phyloP scores from a whole-genome alignment of 2,888 invertebrate genomes.

The Saturnia japonica region DNA sequence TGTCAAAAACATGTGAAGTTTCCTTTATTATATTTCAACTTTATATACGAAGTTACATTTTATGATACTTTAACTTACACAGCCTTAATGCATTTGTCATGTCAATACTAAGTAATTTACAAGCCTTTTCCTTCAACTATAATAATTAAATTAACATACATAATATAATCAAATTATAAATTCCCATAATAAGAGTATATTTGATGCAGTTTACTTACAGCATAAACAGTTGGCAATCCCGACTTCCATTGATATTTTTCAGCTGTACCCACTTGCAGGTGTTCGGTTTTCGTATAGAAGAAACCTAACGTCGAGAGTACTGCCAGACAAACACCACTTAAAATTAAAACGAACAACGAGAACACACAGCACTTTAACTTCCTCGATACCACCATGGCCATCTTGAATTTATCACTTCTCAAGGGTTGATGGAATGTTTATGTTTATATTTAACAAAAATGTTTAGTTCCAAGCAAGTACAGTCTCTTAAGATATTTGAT shows the following conservation, averaged over 20 bases:
- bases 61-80: background rate
- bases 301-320: slow-evolving; percentile 58
- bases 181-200: background rate
- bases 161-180: background rate
- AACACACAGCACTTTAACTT: slow-evolving; percentile 65
- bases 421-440: slow-evolving; percentile 5
- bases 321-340: slow-evolving; percentile 60
- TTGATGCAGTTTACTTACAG: slow-evolving; percentile 45
- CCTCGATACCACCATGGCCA: slow-evolving; percentile 72
- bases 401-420: slow-evolving; percentile 38
- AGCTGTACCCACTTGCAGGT: slow-evolving; percentile 49
- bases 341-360: slow-evolving; percentile 51
- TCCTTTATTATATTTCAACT: background rate
- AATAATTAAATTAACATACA: background rate
- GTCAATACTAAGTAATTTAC: background rate
- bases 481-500: slow-evolving; percentile 7
- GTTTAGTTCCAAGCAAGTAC: slow-evolving; percentile 5
- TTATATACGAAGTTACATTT: background rate
- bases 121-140: slow-evolving; percentile 13
- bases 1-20: background rate
- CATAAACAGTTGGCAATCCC: slow-evolving; percentile 43
- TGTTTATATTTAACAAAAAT: background rate
- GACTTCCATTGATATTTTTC: slow-evolving; percentile 60
- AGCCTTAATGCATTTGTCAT: background rate
- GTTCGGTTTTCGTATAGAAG: slow-evolving; percentile 42